Evolutionary conservation across 2,888 invertebrate genomes (phyloP), one percentile per base, ranked within the genome.

Genomic region (Teleogryllus oceanicus): DNA sequence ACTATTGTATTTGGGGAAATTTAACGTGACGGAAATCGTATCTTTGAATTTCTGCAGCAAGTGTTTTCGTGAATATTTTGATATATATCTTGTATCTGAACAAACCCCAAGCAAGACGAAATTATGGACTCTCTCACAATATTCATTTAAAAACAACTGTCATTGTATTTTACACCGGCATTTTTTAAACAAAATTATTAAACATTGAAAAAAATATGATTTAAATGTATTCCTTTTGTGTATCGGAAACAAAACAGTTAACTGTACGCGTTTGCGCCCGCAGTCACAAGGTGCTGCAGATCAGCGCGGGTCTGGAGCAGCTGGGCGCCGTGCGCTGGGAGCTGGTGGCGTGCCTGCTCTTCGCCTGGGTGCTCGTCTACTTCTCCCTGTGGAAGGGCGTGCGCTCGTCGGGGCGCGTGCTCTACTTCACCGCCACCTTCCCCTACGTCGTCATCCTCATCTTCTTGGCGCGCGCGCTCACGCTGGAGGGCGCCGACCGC

Each of bases 351-450:
- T 96, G 97, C 85, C 90, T 98, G 80, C 90, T 97, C 79, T 92
- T 95, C 84, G 96, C 97, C 83, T 98, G 98, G 98, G 90, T 97
- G 82, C 89, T 98, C 84, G 96, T 98, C 80, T 98, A 98, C 88
- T 96, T 98, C 88, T 96, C 97, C 83, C 92, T 98, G 78, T 98
- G 97, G 96, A 98, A 97, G 88, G 97, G 97, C 83, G 95, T 97
- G 81, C 95, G 95, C 86, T 96, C 96, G n/a, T 96, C 96, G 78
- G 95, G 95, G 62, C 93, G 93, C 89, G 92, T 96, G 79, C 93
- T 97, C 83, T 97, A 97, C 88, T 93, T 97, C 86, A 97, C 97
- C 50, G 96, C 97, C 75, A 96, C 96, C 21, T 92, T 97, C 83
- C 97, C 97, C 8, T 97, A 96, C 87, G 87, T 96, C 78, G 90